A percentile compares a stretch with the other conserved stretches of the same genome.
Evolutionary conservation across 1,140 invertebrate species (phyloP).

Genomic region (Ectropis grisescens): DNA sequence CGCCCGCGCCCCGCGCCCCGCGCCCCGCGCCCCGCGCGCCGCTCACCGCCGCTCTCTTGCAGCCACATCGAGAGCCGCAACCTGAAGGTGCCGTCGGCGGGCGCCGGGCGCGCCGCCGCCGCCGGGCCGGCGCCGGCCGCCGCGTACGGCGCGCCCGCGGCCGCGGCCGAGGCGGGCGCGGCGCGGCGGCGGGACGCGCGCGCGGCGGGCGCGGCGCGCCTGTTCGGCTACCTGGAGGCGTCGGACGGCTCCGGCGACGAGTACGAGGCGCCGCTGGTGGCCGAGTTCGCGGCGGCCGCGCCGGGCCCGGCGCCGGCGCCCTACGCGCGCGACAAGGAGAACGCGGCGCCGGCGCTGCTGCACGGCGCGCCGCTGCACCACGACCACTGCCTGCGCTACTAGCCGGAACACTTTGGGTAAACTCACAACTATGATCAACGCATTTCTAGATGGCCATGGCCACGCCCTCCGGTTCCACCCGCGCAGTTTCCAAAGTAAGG

Average conservation of each 20-base stretch:
- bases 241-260: constrained; percentile 71
- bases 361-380: constrained; percentile 64
- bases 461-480: too few species aligned
- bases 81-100: constrained; percentile 50
- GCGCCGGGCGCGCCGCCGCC: constrained; percentile 14
- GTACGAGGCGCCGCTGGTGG: constrained; percentile 37
- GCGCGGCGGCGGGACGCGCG: constrained; percentile 11
- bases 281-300: constrained; percentile 20
- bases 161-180: constrained; percentile 12
- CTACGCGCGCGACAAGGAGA: constrained; percentile 65
- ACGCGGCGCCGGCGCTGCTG: constrained; percentile 50
- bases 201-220: constrained; percentile 15
- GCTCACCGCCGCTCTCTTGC: constrained; percentile 2
- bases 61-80: constrained; percentile 63
- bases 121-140: constrained; percentile 9
- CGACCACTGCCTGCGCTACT: constrained; percentile 59
- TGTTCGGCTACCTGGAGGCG: constrained; percentile 70
- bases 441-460: too few species aligned
- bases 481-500: too few species aligned
- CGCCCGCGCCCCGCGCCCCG: constrained; percentile 4
- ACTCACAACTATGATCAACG: too few species aligned
- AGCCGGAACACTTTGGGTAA: too few species aligned
- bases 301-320: constrained; percentile 17
- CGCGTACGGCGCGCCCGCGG: constrained; percentile 11
- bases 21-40: not conserved